Base-by-base conservation (phyloP, 2,113 vertebrate species). In the Lampris megalopsis region DNA sequence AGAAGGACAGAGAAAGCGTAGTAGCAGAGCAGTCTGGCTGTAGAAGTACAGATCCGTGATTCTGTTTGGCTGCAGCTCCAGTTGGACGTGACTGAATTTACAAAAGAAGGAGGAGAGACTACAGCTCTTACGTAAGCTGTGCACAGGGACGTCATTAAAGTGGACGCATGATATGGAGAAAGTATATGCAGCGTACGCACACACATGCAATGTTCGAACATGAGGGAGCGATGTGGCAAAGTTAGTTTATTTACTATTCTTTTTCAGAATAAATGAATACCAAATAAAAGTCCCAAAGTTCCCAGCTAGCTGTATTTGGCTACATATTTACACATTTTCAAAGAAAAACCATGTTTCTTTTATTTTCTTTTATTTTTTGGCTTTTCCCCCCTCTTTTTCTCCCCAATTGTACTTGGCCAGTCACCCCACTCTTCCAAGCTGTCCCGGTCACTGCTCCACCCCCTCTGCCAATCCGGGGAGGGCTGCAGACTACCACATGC, bases 41-140 rank as follows among this genome's bases (percentile, higher is more conserved):
- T 58, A 86, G 72, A 81, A 91, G 87, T 87, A 89, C 86, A 92
- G 86, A 95, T 94, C 86, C 92, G 92, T 94, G 94, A 94, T 94
- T 95, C 91, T 89, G 90, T 89, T 93, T 91, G 84, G 87, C 90
- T 91, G 91, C 89, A 83, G 86, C 90, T 90, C 80, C 73, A 81
- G 84, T 88, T 86, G 83, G 91, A 94, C 89, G 90, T 94, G 93
- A 94, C 91, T 94, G 88, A 93, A 91, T 93, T 93, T 91, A 92
- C 86, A 91, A 93, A 91, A 75, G 86, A 92, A 84, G 79, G 67
- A 88, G 78, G 73, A 77, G 73, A 86, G 75, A 89, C 81, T 77
- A 83, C 79, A 62, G 73, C 63, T 81, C 79, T 92, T 93, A 86
- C 76, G 77, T 89, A 93, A 92, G 68, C 73, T 62, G 59, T 82